A percentile compares a stretch with the other conserved stretches of the same genome.
Conservation (phyloP, 1,140 invertebrate genomes). For the Eumaeus atala region DNA sequence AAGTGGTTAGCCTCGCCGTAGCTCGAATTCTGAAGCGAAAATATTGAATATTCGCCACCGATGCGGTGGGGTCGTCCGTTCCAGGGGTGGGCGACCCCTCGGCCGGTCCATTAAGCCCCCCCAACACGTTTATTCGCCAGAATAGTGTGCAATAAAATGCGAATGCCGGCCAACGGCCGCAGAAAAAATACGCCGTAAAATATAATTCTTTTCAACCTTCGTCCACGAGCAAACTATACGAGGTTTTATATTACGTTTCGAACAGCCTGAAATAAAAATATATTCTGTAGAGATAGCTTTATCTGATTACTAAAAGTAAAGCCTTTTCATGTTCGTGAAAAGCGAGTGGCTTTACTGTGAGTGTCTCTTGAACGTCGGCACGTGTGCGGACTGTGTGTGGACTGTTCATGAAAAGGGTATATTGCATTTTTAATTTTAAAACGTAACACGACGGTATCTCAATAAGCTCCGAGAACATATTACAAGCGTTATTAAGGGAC, state of each 20-base stretch:
- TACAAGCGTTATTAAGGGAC: too few relatives aligned
- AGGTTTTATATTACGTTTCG: constrained; percentile 2
- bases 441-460: too few relatives aligned
- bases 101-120: constrained; percentile 46
- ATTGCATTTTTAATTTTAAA: too few relatives aligned
- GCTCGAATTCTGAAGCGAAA: constrained; percentile 38
- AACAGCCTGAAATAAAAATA: constrained; percentile 12
- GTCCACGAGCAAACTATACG: neutral
- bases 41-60: constrained; percentile 55
- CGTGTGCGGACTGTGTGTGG: neutral
- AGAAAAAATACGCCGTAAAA: constrained; percentile 56
- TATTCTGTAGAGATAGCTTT: constrained; percentile 16
- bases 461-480: too few relatives aligned
- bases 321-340: constrained; percentile 22
- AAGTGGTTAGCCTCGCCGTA: constrained; percentile 36
- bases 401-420: too few relatives aligned
- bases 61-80: constrained; percentile 30
- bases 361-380: constrained; percentile 12
- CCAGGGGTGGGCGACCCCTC: constrained; percentile 17
- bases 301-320: constrained; percentile 30
- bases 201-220: constrained; percentile 47
- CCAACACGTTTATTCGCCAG: constrained; percentile 49
- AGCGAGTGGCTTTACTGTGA: constrained; percentile 12
- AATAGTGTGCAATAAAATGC: constrained; percentile 62
- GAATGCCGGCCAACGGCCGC: constrained; percentile 42